Conservation (phyloP, 2,113 vertebrate species). For the Phalacrocorax pelagicus region DNA sequence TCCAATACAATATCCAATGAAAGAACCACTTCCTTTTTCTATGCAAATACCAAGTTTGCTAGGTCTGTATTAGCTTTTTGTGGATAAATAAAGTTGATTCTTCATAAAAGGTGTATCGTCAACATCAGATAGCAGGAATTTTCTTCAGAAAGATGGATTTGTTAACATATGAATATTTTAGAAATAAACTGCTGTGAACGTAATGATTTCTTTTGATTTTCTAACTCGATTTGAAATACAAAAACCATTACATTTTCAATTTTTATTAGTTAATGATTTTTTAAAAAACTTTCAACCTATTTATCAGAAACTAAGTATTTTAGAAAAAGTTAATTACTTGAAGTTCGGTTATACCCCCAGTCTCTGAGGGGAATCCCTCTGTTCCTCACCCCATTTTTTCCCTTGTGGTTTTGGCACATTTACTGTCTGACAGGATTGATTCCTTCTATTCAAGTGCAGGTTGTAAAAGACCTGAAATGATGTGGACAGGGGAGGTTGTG, state of each 20-base stretch:
- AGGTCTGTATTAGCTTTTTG: not conserved
- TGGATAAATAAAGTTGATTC: not conserved
- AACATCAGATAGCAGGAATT: not conserved
- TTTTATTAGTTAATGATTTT: not conserved
- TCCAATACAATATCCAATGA: not conserved
- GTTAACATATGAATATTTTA: not conserved
- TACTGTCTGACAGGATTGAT: not conserved
- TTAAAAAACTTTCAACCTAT: not conserved
- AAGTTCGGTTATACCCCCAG: not conserved
- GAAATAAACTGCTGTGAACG: not conserved
- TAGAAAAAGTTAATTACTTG: not conserved
- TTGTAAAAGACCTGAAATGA: not conserved
- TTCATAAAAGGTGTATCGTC: not conserved
- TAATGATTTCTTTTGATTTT: not conserved
- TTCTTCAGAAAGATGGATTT: not conserved
- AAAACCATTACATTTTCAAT: not conserved
- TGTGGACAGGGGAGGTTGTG: too few species aligned
- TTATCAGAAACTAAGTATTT: not conserved
- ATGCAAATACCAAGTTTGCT: not conserved
- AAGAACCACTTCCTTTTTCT: not conserved
- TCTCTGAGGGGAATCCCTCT: not conserved
- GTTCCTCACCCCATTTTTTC: too few species aligned
- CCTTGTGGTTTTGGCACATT: not conserved
- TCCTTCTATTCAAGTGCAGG: not conserved
- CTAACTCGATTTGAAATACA: not conserved